Base-by-base conservation (phyloP, 2,888 invertebrate genomes). In the Stratiomys singularior region DNA sequence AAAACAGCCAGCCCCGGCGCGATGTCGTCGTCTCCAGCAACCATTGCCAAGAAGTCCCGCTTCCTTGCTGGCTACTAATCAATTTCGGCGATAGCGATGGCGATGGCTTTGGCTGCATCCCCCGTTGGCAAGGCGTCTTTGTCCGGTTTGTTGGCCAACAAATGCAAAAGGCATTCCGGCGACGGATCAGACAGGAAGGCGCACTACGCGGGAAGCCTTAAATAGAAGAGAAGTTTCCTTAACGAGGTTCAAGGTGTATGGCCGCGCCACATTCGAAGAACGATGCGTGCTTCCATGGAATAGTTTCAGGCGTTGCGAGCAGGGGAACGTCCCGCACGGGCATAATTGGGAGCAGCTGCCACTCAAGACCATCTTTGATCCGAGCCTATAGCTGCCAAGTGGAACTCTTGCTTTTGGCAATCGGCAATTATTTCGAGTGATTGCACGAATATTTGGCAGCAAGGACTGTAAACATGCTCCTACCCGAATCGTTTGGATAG, bases 321-420 rank as follows among this genome's bases (percentile, higher is more conserved):
- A 15, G 18, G 52, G 15, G 52, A 52, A 15, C 4, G 4, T 52
- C 18, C 52, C 52, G 15, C 7, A 9, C n/a, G 15, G 52, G 52
- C 4, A 13, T 52, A 13, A 18, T 13, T 52, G 52, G n/a, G 52
- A n/a, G 15, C 52, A 52, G 4, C 52, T 52, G 52, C 7, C 15
- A 15, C 52, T 52, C 15, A 15, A 13, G 52, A 18, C 4, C n/a
- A 11, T 21, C 25, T 37, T 46, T 18, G 30, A 18, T 52, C 21
- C 47, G 18, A 47, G 76, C 76, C 76, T 71, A 74, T 46, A 9
- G 46, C 27, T 77, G 79, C 79, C 79, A 79, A 79, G 77, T 79
- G 76, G 77, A 79, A 79, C 79, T 79, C 74, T n/a, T 46, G 66
- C 71, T 79, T 66, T 79, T 77, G 79, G 79, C 79, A 71, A 76